Evolutionary conservation across 2,113 vertebrate genomes (phyloP).

Genomic region (Silurus asotus): DNA sequence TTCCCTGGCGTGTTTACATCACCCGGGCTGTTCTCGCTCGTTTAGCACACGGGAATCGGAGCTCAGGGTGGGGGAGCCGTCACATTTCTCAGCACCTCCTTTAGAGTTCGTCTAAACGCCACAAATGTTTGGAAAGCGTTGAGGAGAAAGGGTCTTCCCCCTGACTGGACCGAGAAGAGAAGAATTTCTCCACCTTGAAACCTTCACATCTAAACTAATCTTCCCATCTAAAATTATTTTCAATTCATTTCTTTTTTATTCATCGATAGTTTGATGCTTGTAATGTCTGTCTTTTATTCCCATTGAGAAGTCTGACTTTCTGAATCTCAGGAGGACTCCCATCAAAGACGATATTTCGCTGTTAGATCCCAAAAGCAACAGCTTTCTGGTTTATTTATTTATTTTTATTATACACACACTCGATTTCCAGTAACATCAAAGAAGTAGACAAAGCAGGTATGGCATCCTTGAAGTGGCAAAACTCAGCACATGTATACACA

Average conservation of each 20-base stretch:
- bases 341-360: background rate
- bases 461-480: too few species aligned
- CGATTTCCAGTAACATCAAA: background rate
- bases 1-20: conserved; percentile 54
- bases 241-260: too few species aligned
- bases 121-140: conserved; percentile 48
- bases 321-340: too few species aligned
- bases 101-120: conserved; percentile 50
- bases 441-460: background rate
- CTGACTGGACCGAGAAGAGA: background rate
- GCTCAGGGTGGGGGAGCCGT: conserved; percentile 13
- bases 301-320: background rate
- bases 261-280: background rate
- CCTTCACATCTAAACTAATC: too few species aligned
- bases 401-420: background rate
- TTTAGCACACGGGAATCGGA: conserved; percentile 37
- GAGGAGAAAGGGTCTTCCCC: conserved; percentile 36
- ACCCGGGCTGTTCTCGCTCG: conserved; percentile 50
- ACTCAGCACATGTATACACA: too few species aligned
- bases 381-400: too few species aligned
- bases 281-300: background rate
- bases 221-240: too few species aligned
- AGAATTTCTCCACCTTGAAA: background rate
- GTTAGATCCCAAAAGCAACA: background rate
- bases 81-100: conserved; percentile 46